Base-by-base conservation (phyloP, 2,113 vertebrate genomes). In the Narcine bancroftii region DNA sequence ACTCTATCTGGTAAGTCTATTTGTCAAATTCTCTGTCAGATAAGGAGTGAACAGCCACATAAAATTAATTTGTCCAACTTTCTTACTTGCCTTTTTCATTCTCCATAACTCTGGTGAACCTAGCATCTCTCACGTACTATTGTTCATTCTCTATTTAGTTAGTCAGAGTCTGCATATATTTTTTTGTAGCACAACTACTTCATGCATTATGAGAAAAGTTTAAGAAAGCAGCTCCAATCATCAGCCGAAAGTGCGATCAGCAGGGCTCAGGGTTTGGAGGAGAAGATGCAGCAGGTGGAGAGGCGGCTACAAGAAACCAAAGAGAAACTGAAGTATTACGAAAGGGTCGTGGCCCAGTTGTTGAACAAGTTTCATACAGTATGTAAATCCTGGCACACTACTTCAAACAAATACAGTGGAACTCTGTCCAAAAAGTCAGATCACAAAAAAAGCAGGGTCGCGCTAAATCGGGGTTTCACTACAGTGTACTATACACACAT, bases 191-290 rank as follows among this genome's bases (percentile, higher is more conserved):
- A 36, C 63, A 9, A 89, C 36, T 89, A 89, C 63, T 89, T 89
- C 63, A 39, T 89, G 56, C 60, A 66, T 66, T 89, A 89, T 66
- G 85, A 89, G 63, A 89, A 65, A 66, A 65, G 56, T 66, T 66
- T 89, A 89, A 21, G 85, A 7, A 56, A 65, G 24, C 56, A 6
- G 63, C 6, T 66, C 7, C n/a, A 89, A 66, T 65, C 19, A 42
- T 65, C 56, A 89, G 19, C 19, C 42, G 60, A 89, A 89, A 65
- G 33, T 65, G 6, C 63, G 85, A 89, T 66, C 24, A 42, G n/a
- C 53, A 89, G 85, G 42, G 60, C 56, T 63, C 85, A 89, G 63
- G 85, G 42, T 36, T 0, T 63, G 60, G 85, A 89, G 39, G n/a
- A 66, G 85, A 66, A 89, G 42, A 42, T 89, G 33, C 85, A 89